A percentile compares a stretch with the other conserved stretches of the same genome.
phyloP scores from a whole-genome alignment of 2,797 vertebrate genomes.

The Danio tinwini region DNA sequence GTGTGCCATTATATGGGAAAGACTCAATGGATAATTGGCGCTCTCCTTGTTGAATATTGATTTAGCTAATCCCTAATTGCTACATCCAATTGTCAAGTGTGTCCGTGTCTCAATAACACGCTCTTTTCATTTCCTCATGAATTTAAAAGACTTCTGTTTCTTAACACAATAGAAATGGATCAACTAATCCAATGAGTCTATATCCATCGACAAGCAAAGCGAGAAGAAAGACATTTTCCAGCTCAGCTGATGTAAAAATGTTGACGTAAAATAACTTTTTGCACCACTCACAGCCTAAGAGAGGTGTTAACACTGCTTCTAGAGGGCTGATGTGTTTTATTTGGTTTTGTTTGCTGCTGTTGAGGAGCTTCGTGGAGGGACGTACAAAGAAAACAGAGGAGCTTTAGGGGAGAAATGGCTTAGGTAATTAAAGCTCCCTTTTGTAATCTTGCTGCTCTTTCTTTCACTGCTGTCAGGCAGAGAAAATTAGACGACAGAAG shows the following conservation, averaged over 20 bases:
- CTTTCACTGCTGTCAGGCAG: conserved; percentile 77
- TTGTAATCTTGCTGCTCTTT: conserved; percentile 72
- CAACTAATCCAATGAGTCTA: conserved; percentile 71
- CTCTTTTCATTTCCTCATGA: conserved; percentile 59
- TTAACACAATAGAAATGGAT: conserved; percentile 64
- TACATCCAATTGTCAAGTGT: conserved; percentile 49
- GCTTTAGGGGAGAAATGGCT: conserved; percentile 74
- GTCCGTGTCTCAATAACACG: conserved; percentile 42
- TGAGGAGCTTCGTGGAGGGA: conserved; percentile 65
- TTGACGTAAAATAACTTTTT: conserved; percentile 50
- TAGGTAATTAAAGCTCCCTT: conserved; percentile 79
- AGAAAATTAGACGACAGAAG: conserved; percentile 86
- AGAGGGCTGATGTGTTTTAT: conserved; percentile 69
- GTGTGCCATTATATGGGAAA: conserved; percentile 30
- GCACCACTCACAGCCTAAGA: conserved; percentile 44
- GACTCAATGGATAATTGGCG: conserved; percentile 39
- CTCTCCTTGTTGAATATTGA: conserved; percentile 55
- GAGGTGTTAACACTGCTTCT: conserved; percentile 73
- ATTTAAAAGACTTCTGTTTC: conserved; percentile 63
- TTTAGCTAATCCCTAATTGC: conserved; percentile 60
- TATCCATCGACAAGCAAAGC: conserved; percentile 52
- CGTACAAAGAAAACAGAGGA: conserved; percentile 66
- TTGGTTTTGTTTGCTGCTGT: conserved; percentile 68
- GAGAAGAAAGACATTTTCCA: conserved; percentile 33
- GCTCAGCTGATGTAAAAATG: conserved; percentile 43